A percentile compares a stretch with the other conserved stretches of the same genome.
Evolutionary conservation across 1,140 invertebrate species (phyloP).

Genomic region (Gryllus bimaculatus): DNA sequence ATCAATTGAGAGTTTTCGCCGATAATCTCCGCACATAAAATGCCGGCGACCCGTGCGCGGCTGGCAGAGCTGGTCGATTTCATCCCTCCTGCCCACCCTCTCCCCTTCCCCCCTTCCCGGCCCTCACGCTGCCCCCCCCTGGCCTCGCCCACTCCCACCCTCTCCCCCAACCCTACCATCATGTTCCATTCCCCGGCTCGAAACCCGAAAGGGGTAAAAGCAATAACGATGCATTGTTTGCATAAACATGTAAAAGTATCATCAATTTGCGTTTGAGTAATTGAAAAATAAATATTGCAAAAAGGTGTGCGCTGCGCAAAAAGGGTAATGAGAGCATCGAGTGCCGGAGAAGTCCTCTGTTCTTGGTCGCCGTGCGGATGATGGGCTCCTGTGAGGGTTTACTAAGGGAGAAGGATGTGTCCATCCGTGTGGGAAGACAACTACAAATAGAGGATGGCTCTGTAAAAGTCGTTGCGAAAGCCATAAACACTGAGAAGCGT

Average conservation of each 20-base stretch:
- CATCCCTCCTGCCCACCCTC: background rate
- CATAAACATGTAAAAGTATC: constrained; percentile 5
- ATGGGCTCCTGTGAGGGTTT: too few species aligned
- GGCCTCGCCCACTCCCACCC: background rate
- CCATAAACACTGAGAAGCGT: too few species aligned
- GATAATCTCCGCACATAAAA: background rate
- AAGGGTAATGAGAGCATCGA: background rate
- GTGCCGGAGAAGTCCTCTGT: too few species aligned
- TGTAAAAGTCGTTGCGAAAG: too few species aligned
- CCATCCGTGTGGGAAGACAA: too few species aligned
- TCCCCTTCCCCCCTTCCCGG: background rate
- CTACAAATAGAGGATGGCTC: too few species aligned
- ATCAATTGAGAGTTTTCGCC: constrained; percentile 1
- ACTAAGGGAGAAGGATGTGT: too few species aligned
- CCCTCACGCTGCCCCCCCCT: too few species aligned
- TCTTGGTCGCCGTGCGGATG: too few species aligned
- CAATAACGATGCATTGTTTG: constrained; percentile 1
- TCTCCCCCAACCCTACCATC: background rate
- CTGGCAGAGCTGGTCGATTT: background rate
- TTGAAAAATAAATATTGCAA: constrained; percentile 2
- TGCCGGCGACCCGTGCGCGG: background rate
- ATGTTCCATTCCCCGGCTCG: background rate
- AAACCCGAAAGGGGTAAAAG: background rate
- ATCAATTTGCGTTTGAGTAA: constrained; percentile 1
- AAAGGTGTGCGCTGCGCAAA: background rate